phyloP scores from a whole-genome alignment of 2,797 vertebrate species.

The Arnoldichthys spilopterus region DNA sequence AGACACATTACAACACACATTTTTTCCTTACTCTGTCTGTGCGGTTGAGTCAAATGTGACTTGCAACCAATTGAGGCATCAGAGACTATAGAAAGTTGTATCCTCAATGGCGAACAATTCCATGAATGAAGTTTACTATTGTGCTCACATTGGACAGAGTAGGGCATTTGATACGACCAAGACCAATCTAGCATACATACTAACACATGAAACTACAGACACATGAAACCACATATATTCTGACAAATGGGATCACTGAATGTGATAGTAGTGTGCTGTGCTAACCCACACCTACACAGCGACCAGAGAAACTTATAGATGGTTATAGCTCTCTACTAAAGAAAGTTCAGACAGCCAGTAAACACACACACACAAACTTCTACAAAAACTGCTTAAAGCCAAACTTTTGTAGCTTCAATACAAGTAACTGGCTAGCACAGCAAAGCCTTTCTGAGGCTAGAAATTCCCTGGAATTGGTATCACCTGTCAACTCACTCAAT shows the following conservation, averaged over 20 bases:
- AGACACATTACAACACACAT: not conserved
- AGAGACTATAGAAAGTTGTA: not conserved
- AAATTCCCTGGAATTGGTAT: too few relatives aligned
- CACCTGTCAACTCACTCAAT: too few relatives aligned
- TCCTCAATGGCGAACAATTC: not conserved
- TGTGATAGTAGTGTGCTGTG: not conserved
- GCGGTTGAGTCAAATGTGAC: not conserved
- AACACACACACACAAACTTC: too few relatives aligned
- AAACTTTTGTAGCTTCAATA: too few relatives aligned
- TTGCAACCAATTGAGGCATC: not conserved
- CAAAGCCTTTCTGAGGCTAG: too few relatives aligned
- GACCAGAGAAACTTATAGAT: too few relatives aligned
- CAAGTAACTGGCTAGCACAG: too few relatives aligned
- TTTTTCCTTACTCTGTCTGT: slow-evolving; percentile 5
- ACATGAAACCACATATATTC: not conserved
- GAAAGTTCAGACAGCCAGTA: too few relatives aligned
- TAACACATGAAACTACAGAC: not conserved
- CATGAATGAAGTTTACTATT: not conserved
- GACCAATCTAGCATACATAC: slow-evolving; percentile 19
- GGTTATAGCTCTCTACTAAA: too few relatives aligned
- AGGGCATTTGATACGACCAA: not conserved
- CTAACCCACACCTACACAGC: not conserved
- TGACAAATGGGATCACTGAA: not conserved
- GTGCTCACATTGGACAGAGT: slow-evolving; percentile 6
- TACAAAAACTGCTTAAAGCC: too few relatives aligned